phyloP scores from a whole-genome alignment of 2,888 invertebrate species.

The Tetropium fuscum region DNA sequence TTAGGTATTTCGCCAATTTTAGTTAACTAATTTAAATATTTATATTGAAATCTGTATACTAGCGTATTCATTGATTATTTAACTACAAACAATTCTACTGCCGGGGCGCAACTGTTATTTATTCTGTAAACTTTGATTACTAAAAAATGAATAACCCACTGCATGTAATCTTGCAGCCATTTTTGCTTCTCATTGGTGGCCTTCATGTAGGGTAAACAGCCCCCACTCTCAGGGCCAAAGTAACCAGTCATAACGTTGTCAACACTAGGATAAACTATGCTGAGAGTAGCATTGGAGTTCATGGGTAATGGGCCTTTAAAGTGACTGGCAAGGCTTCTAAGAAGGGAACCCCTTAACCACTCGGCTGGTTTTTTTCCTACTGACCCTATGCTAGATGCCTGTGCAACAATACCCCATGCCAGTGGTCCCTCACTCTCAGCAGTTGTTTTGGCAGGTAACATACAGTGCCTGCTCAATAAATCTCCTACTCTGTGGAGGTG shows the following conservation, averaged over 20 bases:
- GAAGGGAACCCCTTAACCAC: constrained; percentile 85
- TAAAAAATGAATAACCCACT: too few relatives aligned
- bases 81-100: too few relatives aligned
- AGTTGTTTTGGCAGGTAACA: constrained; percentile 60
- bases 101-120: too few relatives aligned
- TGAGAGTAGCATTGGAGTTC: constrained; percentile 71
- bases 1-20: too few relatives aligned
- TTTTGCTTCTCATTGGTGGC: constrained; percentile 82
- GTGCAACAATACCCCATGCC: constrained; percentile 75
- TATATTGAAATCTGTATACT: neutral
- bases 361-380: constrained; percentile 68
- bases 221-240: constrained; percentile 87
- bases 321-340: constrained; percentile 72
- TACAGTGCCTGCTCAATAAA: constrained; percentile 76
- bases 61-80: too few relatives aligned
- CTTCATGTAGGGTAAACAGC: constrained; percentile 85
- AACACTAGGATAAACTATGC: constrained; percentile 78
- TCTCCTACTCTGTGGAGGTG: constrained; percentile 72
- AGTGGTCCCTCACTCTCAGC: constrained; percentile 61
- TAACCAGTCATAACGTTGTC: constrained; percentile 89
- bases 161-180: constrained; percentile 83
- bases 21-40: too few relatives aligned
- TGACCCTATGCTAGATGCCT: constrained; percentile 91
- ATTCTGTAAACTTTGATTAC: too few relatives aligned
- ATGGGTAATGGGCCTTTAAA: constrained; percentile 68